These are phyloP conservation scores for Drosophila pseudoananassae DNA, from an alignment of 1,140 invertebrate genomes.

Conservation along the genomic window DNA sequence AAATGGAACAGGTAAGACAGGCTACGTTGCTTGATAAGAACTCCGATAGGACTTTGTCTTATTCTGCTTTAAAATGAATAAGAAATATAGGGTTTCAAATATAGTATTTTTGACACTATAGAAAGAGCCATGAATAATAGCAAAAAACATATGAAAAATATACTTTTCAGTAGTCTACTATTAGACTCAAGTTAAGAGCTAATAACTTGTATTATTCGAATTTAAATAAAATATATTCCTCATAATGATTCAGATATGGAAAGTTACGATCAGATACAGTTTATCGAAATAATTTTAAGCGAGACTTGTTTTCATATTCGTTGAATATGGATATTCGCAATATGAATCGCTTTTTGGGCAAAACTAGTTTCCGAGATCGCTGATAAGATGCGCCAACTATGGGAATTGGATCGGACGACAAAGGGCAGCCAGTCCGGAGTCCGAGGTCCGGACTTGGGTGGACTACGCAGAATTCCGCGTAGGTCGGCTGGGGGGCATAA, in stretches of 20 bases:
- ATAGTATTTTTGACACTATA: no score
- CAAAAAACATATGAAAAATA: no score
- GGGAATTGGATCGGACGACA: conserved; percentile 24
- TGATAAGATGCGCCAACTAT: conserved; percentile 33
- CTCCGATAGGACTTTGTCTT: conserved; percentile 14
- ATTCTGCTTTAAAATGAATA: neutral
- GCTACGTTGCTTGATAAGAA: conserved; percentile 54
- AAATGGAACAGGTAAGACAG: conserved; percentile 64
- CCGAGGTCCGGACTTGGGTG: neutral
- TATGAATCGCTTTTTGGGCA: conserved; percentile 14
- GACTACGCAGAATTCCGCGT: conserved; percentile 30
- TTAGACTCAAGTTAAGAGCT: neutral
- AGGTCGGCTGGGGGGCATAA: conserved; percentile 28
- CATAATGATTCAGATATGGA: conserved; percentile 1
- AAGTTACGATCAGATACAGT: neutral
- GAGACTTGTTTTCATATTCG: conserved; percentile 31
- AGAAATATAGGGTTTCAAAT: no score
- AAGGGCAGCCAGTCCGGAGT: conserved; percentile 16
- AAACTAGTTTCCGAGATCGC: conserved; percentile 48
- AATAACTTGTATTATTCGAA: neutral
- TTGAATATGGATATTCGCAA: conserved; percentile 53
- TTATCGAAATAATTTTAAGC: neutral
- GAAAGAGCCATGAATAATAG: no score
- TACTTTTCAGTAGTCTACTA: neutral
- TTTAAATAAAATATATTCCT: neutral